Percentiles rank a stretch among this genome's conserved stretches.
Evolutionary conservation across 2,888 invertebrate species (phyloP).

Genomic region (Dasypogon diadema): DNA sequence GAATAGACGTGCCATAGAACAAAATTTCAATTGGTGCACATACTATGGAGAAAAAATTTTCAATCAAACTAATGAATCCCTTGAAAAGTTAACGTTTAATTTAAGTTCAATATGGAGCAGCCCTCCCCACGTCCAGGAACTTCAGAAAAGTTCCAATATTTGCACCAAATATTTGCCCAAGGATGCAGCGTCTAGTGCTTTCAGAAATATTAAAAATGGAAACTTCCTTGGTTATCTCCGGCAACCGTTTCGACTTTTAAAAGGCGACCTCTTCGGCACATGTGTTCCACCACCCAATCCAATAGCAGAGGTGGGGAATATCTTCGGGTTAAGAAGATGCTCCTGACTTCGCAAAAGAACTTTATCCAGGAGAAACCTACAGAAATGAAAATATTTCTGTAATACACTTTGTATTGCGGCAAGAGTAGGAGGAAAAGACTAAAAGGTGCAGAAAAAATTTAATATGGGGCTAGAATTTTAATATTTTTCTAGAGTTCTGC

Average conservation of each 20-base stretch:
- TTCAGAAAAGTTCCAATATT: constrained; percentile 44
- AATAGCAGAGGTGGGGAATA: constrained; percentile 22
- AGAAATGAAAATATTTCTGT: constrained; percentile 47
- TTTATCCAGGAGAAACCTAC: constrained; percentile 31
- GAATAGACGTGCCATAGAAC: no score
- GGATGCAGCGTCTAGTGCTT: constrained; percentile 48
- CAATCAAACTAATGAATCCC: constrained; percentile 47
- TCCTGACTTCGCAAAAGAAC: constrained; percentile 24
- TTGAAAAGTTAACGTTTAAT: constrained; percentile 33
- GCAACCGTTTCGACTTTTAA: constrained; percentile 27
- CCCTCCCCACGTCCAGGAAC: not conserved
- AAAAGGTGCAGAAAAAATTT: constrained; percentile 26
- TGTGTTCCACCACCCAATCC: constrained; percentile 35
- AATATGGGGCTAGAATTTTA: constrained; percentile 48
- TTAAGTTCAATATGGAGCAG: constrained; percentile 29
- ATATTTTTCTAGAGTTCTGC: constrained; percentile 29
- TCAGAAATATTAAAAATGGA: constrained; percentile 49
- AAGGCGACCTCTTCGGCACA: constrained; percentile 33
- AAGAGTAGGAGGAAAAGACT: not conserved
- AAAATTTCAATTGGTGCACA: not conserved
- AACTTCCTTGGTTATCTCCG: constrained; percentile 46
- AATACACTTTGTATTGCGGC: constrained; percentile 29
- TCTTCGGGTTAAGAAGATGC: constrained; percentile 24
- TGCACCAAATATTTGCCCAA: constrained; percentile 48
- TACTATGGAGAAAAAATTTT: constrained; percentile 25